Base-by-base conservation (phyloP, 1,140 invertebrate species). In the Ceratoteleas bidentatus region DNA sequence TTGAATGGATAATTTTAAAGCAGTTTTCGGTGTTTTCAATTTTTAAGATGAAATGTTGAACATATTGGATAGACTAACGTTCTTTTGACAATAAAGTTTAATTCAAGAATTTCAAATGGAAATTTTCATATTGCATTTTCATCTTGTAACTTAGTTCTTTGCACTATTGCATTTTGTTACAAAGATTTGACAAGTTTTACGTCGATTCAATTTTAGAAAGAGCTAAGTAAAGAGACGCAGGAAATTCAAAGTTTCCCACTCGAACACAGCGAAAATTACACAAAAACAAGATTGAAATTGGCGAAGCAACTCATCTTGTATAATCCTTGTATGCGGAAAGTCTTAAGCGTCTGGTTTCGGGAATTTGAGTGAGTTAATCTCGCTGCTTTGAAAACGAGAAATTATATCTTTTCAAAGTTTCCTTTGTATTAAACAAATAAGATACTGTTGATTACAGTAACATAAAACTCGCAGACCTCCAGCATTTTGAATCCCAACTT, bases 281-380 rank as follows among this genome's bases (percentile, higher is more conserved):
- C 36, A 16, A 85, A 75, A 73, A 83, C 64, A 5, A 87, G 60
- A 53, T 11, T n/a, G 1, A 89, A 85, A 56, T 40, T 95, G 34
- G 89, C 92, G 14, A 93, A 92, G 82, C 94, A 94, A 85, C 92
- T 98, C 0, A 94, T 97, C 87, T 93, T 94, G 16, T 95, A 96
- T 61, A 97, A 98, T 91, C 95, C 95, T 0, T 96, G 96, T 85
- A 94, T 98, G 83, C 93, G 94, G 45, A 95, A 95, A 87, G 93
- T 97, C 8, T 89, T 97, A 50, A 94, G 96, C 84, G 92, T 97
- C 16, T 98, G 97, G 97, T 94, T 95, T 88, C 93, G 93, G 32
- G 93, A 94, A 64, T 97, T 95, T 86, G 93, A 94, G 96, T 97
- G 78, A 77, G 77, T 80, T 6, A 16, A 47, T 16, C 24, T 24